These are phyloP conservation scores for Tokudaia muenninki DNA, from an alignment of 2,797 vertebrate genomes.

Conservation along the genomic window DNA sequence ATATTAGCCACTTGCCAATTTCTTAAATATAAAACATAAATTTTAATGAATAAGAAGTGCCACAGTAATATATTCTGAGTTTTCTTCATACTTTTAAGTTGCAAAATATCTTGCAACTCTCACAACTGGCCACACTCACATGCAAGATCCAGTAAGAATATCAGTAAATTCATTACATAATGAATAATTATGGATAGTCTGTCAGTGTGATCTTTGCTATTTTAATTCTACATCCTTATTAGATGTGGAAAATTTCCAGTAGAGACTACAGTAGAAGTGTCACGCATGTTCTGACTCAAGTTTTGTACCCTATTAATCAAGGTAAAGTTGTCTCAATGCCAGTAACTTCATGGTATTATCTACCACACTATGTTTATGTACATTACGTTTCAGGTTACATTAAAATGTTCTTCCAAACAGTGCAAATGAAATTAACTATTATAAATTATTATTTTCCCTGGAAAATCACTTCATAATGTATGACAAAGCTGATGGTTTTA, in stretches of 20 bases:
- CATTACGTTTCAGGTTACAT: not conserved
- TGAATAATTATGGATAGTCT: conserved; percentile 76
- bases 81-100: not conserved
- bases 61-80: not conserved
- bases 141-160: conserved; percentile 73
- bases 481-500: not conserved
- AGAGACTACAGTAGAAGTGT: conserved; percentile 72
- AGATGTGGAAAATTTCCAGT: conserved; percentile 78
- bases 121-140: conserved; percentile 74
- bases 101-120: conserved; percentile 71
- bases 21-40: not conserved
- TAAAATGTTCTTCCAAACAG: not conserved
- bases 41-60: conserved; percentile 9
- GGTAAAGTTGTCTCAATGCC: not conserved
- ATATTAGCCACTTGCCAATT: not conserved
- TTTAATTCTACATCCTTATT: conserved; percentile 81
- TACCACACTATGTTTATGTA: not conserved
- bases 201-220: conserved; percentile 68
- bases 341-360: not conserved
- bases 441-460: not conserved
- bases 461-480: not conserved
- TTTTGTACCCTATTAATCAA: conserved; percentile 69
- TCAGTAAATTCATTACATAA: conserved; percentile 81
- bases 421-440: not conserved
- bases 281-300: conserved; percentile 73